These are phyloP conservation scores for Scolanthus callimorphus DNA, from an alignment of 92 coral and sea anemone genomes.

Conservation along the genomic window DNA sequence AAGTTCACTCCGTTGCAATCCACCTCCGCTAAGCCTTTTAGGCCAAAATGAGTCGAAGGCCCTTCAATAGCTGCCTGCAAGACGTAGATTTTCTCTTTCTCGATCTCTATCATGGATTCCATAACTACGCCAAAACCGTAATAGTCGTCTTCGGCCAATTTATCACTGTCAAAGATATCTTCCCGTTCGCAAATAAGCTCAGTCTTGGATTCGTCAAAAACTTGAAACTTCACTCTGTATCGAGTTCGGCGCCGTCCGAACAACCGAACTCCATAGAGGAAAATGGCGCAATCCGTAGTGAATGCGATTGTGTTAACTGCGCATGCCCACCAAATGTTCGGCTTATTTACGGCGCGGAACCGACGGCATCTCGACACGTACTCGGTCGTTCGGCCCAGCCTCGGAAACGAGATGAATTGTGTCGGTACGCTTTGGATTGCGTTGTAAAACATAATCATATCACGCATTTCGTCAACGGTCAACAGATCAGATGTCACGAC, in stretches of 20 bases:
- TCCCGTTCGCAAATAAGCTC: neutral
- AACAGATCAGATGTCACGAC: neutral
- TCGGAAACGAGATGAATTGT: neutral
- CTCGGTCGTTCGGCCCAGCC: neutral
- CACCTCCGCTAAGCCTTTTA: neutral
- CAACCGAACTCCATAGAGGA: neutral
- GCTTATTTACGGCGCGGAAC: neutral
- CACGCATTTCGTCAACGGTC: neutral
- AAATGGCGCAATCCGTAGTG: neutral
- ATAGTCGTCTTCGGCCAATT: neutral
- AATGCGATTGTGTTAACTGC: neutral
- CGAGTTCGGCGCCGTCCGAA: neutral
- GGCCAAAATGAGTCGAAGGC: neutral
- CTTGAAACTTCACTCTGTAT: neutral
- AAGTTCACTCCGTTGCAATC: neutral
- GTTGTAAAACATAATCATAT: neutral
- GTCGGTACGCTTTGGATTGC: neutral
- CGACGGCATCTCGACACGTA: neutral
- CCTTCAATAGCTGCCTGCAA: neutral
- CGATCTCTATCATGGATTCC: neutral
- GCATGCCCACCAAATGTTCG: neutral
- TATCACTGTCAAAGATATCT: neutral
- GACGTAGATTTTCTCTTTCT: neutral
- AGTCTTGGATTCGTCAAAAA: neutral
- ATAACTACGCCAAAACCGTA: neutral